These are phyloP conservation scores for Macheiramphus alcinus DNA, from an alignment of 2,113 vertebrate species.

Conservation along the genomic window DNA sequence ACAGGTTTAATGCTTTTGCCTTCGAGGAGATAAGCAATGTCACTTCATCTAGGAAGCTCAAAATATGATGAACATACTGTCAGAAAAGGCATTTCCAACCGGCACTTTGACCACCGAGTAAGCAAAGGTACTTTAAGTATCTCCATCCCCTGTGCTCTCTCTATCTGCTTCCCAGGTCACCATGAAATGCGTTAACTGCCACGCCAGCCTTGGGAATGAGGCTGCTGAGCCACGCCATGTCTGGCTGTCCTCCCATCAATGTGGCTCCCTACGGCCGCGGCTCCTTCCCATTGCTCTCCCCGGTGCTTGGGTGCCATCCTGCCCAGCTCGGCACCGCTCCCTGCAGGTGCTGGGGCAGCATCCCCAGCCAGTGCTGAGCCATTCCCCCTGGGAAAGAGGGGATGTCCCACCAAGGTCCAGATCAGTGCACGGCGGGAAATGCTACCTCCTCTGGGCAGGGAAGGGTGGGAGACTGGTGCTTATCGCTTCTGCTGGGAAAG, in stretches of 20 bases:
- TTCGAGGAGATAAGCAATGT: constrained; percentile 81
- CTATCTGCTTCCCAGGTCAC: neutral
- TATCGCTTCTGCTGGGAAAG: neutral
- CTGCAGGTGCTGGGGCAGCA: neutral
- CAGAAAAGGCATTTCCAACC: constrained; percentile 33
- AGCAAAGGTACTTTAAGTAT: neutral
- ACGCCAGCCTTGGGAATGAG: neutral
- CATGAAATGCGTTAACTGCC: neutral
- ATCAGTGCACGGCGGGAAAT: rapidly evolving
- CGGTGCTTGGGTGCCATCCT: rapidly evolving
- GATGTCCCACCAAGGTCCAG: neutral
- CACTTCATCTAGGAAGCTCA: constrained; percentile 83
- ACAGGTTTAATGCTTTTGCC: constrained; percentile 81
- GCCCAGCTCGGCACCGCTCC: neutral
- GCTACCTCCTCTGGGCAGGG: neutral
- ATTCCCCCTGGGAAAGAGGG: rapidly evolving
- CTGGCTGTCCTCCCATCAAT: neutral
- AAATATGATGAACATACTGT: constrained; percentile 73
- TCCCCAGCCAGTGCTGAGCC: rapidly evolving
- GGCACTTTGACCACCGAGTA: neutral
- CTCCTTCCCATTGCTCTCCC: neutral
- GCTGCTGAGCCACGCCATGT: neutral
- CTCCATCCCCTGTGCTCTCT: neutral
- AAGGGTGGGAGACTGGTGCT: neutral
- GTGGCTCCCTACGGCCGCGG: rapidly evolving